These are phyloP conservation scores for Manis pentadactyla DNA, from an alignment of 2,797 vertebrate genomes.

Conservation along the genomic window DNA sequence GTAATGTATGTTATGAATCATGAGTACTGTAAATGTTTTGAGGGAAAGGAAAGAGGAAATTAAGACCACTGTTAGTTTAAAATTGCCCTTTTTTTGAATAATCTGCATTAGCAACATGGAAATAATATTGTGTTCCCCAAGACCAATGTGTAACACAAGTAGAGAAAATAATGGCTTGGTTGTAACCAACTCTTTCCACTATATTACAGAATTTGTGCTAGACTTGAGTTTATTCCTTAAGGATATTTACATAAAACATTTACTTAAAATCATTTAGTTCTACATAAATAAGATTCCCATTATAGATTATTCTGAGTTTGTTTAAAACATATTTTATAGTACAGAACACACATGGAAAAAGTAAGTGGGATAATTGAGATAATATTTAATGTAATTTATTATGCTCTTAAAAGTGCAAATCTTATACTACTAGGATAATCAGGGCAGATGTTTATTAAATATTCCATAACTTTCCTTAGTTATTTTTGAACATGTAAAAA, in stretches of 20 bases:
- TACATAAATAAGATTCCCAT: not conserved
- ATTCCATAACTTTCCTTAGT: not conserved
- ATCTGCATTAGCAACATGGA: not conserved
- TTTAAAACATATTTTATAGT: not conserved
- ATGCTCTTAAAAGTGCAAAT: not conserved
- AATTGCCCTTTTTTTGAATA: not conserved
- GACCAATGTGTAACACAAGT: not conserved
- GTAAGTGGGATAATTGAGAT: not conserved
- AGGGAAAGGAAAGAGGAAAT: not conserved
- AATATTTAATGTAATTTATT: not conserved
- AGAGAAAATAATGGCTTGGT: not conserved
- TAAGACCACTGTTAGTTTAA: not conserved
- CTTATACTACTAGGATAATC: not conserved
- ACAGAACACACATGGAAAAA: not conserved
- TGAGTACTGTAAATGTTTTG: not conserved
- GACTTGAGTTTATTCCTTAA: not conserved
- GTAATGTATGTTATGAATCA: not conserved
- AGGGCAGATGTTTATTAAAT: not conserved
- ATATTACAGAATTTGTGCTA: not conserved
- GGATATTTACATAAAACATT: not conserved
- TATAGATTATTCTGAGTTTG: not conserved
- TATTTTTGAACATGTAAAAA: not conserved
- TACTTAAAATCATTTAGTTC: not conserved
- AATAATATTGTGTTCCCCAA: not conserved
- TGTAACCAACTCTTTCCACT: not conserved